Conservation (phyloP, 37 sponge, comb jelly and placozoan genomes). For the Amphimedon queenslandica region DNA sequence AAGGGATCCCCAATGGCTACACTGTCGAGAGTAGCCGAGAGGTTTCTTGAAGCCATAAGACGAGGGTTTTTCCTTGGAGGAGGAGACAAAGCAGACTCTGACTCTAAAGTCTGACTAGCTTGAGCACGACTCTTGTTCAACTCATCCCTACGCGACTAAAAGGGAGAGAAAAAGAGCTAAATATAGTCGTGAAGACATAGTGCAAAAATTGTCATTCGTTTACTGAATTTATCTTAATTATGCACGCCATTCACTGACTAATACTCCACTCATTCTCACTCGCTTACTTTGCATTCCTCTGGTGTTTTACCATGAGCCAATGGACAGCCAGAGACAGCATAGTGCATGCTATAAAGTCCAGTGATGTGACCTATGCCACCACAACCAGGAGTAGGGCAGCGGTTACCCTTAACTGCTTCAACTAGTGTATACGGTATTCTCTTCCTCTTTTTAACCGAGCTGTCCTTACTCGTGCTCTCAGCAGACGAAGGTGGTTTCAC, state of each 20-base stretch:
- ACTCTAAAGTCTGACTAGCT: background rate
- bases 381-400: constrained; percentile 76
- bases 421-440: constrained; percentile 72
- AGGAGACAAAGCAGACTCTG: background rate
- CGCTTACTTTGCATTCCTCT: constrained; percentile 51
- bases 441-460: constrained; percentile 33
- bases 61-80: constrained; percentile 10
- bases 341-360: constrained; percentile 67
- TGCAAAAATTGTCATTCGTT: too few species aligned
- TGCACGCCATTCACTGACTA: too few species aligned
- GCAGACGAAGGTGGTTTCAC: too few species aligned
- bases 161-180: too few species aligned
- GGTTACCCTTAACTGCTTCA: constrained; percentile 71
- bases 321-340: constrained; percentile 79
- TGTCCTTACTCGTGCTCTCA: too few species aligned
- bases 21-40: constrained; percentile 9
- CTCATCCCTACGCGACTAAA: background rate
- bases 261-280: too few species aligned
- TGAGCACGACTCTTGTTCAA: background rate
- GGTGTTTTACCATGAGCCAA: constrained; percentile 54
- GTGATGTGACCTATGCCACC: constrained; percentile 72
- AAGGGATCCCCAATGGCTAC: background rate
- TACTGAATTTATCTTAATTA: too few species aligned
- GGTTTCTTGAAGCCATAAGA: constrained; percentile 3
- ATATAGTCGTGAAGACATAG: too few species aligned